phyloP scores from a whole-genome alignment of 2,888 invertebrate genomes.

The Coleophora flavipennella region DNA sequence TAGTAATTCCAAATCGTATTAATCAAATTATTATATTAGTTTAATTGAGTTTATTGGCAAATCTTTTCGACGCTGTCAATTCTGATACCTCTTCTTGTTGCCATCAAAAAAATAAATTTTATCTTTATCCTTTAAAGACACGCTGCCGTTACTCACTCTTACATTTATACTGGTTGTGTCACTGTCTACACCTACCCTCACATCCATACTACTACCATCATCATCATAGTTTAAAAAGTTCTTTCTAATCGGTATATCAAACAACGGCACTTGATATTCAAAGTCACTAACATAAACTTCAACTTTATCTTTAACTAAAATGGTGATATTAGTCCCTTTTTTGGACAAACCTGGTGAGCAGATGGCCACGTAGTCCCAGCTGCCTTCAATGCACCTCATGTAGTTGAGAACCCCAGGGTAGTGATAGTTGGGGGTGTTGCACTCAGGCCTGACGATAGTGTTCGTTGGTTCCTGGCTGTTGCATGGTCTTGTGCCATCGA shows the following conservation, averaged over 20 bases:
- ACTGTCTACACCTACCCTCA: constrained; percentile 25
- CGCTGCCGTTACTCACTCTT: constrained; percentile 26
- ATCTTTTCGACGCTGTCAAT: too few relatives aligned
- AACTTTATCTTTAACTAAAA: constrained; percentile 32
- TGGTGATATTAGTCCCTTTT: constrained; percentile 38
- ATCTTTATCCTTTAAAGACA: constrained; percentile 19
- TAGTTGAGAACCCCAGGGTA: constrained; percentile 17
- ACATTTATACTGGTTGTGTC: constrained; percentile 14
- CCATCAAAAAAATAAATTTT: constrained; percentile 16
- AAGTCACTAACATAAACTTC: constrained; percentile 26
- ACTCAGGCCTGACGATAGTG: constrained; percentile 28
- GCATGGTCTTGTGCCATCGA: constrained; percentile 27
- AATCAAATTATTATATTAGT: too few relatives aligned
- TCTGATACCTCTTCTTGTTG: background rate
- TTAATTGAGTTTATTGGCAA: too few relatives aligned
- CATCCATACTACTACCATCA: constrained; percentile 20
- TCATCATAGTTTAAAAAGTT: background rate
- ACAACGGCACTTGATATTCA: constrained; percentile 9
- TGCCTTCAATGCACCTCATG: constrained; percentile 38
- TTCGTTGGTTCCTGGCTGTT: constrained; percentile 27
- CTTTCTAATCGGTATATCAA: background rate
- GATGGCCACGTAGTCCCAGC: constrained; percentile 32
- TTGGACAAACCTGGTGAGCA: constrained; percentile 42
- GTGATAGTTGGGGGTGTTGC: constrained; percentile 39
- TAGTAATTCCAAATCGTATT: too few relatives aligned